Conservation (phyloP, 2,888 invertebrate genomes). For the Cerastoderma edule region DNA sequence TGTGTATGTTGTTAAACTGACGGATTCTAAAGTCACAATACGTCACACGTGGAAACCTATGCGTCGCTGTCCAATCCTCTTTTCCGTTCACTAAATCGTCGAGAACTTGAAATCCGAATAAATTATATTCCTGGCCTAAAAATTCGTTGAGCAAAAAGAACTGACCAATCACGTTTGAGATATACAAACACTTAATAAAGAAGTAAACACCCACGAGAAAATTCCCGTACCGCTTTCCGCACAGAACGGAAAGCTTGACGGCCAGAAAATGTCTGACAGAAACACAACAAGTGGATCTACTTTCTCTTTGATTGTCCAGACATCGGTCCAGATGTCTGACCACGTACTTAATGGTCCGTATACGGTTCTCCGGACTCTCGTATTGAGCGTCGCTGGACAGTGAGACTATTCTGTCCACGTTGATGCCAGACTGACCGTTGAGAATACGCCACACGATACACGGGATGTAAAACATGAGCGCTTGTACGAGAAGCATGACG, state of each 20-base stretch:
- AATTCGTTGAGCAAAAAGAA: constrained; percentile 85
- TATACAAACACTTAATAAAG: constrained; percentile 83
- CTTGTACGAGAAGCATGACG: constrained; percentile 84
- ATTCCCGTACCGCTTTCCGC: constrained; percentile 84
- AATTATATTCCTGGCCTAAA: constrained; percentile 82
- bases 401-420: constrained; percentile 83
- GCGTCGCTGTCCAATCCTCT: constrained; percentile 77
- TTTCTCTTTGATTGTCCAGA: constrained; percentile 81
- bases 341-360: constrained; percentile 84
- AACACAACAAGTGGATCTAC: constrained; percentile 79
- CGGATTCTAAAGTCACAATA: constrained; percentile 83
- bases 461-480: constrained; percentile 85
- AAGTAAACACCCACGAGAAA: constrained; percentile 84
- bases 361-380: constrained; percentile 84
- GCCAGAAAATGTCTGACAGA: constrained; percentile 78
- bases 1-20: constrained; percentile 80
- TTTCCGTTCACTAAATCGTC: constrained; percentile 83
- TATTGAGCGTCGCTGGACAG: constrained; percentile 83
- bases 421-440: constrained; percentile 85
- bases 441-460: constrained; percentile 85
- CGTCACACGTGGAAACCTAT: constrained; percentile 82
- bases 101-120: constrained; percentile 84
- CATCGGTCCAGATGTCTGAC: constrained; percentile 85
- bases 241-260: constrained; percentile 78
- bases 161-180: constrained; percentile 84